Conservation (phyloP, 2,888 invertebrate genomes). For the Scaptomyza cyrtandrae region DNA sequence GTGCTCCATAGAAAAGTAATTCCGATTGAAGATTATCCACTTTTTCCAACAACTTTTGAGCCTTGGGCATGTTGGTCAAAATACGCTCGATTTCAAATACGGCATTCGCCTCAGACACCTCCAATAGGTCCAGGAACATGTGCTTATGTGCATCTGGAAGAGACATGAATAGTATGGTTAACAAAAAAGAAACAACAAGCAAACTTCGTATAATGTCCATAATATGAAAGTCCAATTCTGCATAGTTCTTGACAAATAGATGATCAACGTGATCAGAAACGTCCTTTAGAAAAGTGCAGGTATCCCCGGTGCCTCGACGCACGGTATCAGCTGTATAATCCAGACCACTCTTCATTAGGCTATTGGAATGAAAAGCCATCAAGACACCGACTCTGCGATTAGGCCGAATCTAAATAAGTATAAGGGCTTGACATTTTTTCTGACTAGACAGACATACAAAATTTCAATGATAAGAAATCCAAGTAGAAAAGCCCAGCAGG, state of each 20-base stretch:
- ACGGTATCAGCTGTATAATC: slow-evolving; percentile 87
- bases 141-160: slow-evolving; percentile 86
- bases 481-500: slow-evolving; percentile 90
- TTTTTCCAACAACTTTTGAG: slow-evolving; percentile 87
- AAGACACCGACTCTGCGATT: slow-evolving; percentile 93
- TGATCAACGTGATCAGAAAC: slow-evolving; percentile 90
- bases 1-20: slow-evolving; percentile 88
- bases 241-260: slow-evolving; percentile 90
- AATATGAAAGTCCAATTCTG: slow-evolving; percentile 88
- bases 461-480: slow-evolving; percentile 90
- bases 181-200: slow-evolving; percentile 84
- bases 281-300: slow-evolving; percentile 88
- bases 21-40: slow-evolving; percentile 88
- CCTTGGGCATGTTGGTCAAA: slow-evolving; percentile 88
- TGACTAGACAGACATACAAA: slow-evolving; percentile 38
- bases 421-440: neutral
- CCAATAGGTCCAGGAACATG: slow-evolving; percentile 88
- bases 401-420: neutral
- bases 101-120: slow-evolving; percentile 91
- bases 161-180: neutral
- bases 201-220: slow-evolving; percentile 84
- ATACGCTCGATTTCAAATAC: slow-evolving; percentile 90
- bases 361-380: slow-evolving; percentile 95
- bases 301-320: slow-evolving; percentile 88
- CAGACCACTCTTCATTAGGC: slow-evolving; percentile 91